phyloP scores from a whole-genome alignment of 2,113 vertebrate species.

The Mustelus asterias region DNA sequence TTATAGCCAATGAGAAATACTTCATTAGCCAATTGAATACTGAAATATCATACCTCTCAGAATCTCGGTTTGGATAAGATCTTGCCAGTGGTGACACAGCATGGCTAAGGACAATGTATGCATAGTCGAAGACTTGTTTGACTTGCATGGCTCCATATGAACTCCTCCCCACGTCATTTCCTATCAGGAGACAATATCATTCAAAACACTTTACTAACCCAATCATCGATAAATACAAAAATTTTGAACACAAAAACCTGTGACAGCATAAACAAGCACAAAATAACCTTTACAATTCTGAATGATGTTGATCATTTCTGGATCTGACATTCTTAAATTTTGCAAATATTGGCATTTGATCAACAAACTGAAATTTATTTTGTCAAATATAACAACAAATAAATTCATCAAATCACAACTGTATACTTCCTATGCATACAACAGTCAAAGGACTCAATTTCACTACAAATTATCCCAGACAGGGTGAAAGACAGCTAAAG shows the following conservation, averaged over 20 bases:
- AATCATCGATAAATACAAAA: background rate
- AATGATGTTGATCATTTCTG: background rate
- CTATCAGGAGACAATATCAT: background rate
- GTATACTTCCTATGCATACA: background rate
- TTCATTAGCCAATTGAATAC: background rate
- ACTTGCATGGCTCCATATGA: conserved; percentile 41
- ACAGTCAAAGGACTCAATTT: background rate
- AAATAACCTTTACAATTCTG: background rate
- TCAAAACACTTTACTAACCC: background rate
- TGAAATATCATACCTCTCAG: conserved; percentile 24
- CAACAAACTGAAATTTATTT: background rate
- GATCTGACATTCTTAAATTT: background rate
- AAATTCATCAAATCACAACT: background rate
- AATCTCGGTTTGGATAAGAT: conserved; percentile 38
- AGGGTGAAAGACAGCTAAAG: background rate
- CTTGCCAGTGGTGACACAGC: conserved; percentile 34
- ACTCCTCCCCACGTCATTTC: conserved; percentile 38
- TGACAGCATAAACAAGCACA: background rate
- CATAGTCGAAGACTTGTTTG: conserved; percentile 38
- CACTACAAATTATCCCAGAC: background rate
- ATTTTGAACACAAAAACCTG: background rate
- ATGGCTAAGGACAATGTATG: conserved; percentile 38
- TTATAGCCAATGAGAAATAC: background rate
- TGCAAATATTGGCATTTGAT: background rate
- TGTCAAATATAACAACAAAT: background rate